Conservation (phyloP, 2,888 invertebrate genomes). For the Villa cingulata region DNA sequence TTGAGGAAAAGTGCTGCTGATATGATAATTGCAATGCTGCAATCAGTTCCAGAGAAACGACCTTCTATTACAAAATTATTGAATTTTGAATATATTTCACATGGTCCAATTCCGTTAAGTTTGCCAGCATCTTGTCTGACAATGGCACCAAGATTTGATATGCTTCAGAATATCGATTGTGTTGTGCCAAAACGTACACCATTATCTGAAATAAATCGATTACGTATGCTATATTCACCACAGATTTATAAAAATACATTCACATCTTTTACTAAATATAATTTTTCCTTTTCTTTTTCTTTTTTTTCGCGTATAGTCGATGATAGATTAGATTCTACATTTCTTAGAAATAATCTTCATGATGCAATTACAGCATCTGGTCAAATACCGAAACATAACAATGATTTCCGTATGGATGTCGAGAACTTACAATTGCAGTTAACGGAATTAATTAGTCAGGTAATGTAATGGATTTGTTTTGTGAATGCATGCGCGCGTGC, state of each 20-base stretch:
- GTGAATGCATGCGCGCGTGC: no score
- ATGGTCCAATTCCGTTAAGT: constrained; percentile 64
- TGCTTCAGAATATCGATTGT: constrained; percentile 37
- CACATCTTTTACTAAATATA: background rate
- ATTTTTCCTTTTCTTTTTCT: background rate
- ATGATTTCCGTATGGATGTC: constrained; percentile 32
- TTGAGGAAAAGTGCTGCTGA: constrained; percentile 51
- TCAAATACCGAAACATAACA: constrained; percentile 31
- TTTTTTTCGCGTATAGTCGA: constrained; percentile 20
- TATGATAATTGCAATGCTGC: constrained; percentile 73
- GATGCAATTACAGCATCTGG: constrained; percentile 37
- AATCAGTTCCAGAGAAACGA: constrained; percentile 66
- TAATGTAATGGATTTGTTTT: no score
- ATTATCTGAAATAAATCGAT: constrained; percentile 50
- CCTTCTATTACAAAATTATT: constrained; percentile 66
- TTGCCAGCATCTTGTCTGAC: constrained; percentile 89
- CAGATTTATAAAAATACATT: no score
- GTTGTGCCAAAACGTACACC: constrained; percentile 42
- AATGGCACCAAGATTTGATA: constrained; percentile 82
- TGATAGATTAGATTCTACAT: constrained; percentile 32
- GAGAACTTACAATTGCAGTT: constrained; percentile 31
- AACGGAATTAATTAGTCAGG: constrained; percentile 25
- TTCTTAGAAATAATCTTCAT: constrained; percentile 34
- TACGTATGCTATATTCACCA: constrained; percentile 14
- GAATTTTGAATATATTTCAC: constrained; percentile 58